Evolutionary conservation across 2,113 vertebrate genomes (phyloP), one percentile per base, ranked within the genome.

Genomic region (Mungos mungo): DNA sequence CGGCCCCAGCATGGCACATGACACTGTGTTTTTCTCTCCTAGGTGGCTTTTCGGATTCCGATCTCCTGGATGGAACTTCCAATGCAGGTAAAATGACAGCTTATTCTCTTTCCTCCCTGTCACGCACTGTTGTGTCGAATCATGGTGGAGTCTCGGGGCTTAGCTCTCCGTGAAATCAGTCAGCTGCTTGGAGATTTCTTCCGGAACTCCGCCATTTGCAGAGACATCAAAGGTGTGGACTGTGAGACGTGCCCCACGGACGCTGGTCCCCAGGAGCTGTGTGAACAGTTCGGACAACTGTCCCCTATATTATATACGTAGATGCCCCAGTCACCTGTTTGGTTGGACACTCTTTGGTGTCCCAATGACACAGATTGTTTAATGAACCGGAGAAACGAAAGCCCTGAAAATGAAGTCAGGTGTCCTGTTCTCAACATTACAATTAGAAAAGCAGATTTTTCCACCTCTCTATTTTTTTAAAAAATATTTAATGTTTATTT

Each of bases 1-100:
- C 0, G 0, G 16, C 4, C 15, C 16, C 16, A 0, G 0, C 0
- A 0, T 4, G 57, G 27, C 1, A 2, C 2, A 0, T n/a, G 31
- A 63, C 21, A 0, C 38, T 41, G 35, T 63, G 2, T 27, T 52
- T 81, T 71, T 41, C 15, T 5, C 14, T 38, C 15, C 41, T 5
- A 96, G 95, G 29, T 14, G 41, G 63, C 21, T 72, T 96, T 29
- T 93, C 95, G 0, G 92, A 96, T n/a, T 3, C 21, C 0, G 95
- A 96, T 9, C 95, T 93, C 4, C 0, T 11, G 0, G 63, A 90
- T 1, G 71, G 15, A 1, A 1, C 7, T 0, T 5, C 91, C 3
- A 71, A 1, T 0, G 52, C 38, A 85, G 91, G 86, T 93, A 84
- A 0, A 5, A 11, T 16, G 31, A 12, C 1, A 3, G 0, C 7